phyloP scores from a whole-genome alignment of 1,140 invertebrate species.

The Anastrepha ludens region DNA sequence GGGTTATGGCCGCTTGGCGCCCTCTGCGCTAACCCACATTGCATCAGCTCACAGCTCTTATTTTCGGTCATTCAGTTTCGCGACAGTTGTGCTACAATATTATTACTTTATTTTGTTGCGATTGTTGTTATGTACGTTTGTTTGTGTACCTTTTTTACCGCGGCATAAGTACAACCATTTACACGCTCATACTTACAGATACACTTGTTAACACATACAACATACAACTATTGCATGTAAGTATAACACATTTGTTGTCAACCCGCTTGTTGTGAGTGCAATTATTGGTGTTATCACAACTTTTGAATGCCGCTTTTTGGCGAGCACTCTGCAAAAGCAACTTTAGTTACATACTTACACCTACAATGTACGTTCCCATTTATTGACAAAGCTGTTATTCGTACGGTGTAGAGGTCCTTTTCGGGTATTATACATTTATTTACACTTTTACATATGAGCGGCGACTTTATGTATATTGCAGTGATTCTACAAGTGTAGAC shows the following conservation, averaged over 20 bases:
- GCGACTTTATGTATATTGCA: too few relatives aligned
- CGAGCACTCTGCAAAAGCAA: background rate
- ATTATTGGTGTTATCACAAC: slow-evolving; percentile 40
- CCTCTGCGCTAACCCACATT: background rate
- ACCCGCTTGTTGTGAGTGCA: background rate
- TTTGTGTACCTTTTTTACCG: background rate
- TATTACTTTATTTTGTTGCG: slow-evolving; percentile 30
- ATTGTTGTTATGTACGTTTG: background rate
- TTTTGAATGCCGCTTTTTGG: background rate
- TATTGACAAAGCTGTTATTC: too few relatives aligned
- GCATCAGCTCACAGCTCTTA: background rate
- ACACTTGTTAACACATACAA: too few relatives aligned
- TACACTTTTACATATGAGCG: background rate
- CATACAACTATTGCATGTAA: background rate
- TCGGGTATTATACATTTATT: too few relatives aligned
- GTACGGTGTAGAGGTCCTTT: too few relatives aligned
- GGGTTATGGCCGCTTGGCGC: too few relatives aligned
- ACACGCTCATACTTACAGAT: background rate
- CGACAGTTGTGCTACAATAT: slow-evolving; percentile 28
- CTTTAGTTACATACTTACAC: background rate
- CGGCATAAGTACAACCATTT: background rate
- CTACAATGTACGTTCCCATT: background rate
- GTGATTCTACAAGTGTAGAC: too few relatives aligned
- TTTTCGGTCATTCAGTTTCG: slow-evolving; percentile 10
- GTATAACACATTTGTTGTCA: slow-evolving; percentile 16